Conservation (phyloP, 92 coral and sea anemone species). For the Ricordea florida region DNA sequence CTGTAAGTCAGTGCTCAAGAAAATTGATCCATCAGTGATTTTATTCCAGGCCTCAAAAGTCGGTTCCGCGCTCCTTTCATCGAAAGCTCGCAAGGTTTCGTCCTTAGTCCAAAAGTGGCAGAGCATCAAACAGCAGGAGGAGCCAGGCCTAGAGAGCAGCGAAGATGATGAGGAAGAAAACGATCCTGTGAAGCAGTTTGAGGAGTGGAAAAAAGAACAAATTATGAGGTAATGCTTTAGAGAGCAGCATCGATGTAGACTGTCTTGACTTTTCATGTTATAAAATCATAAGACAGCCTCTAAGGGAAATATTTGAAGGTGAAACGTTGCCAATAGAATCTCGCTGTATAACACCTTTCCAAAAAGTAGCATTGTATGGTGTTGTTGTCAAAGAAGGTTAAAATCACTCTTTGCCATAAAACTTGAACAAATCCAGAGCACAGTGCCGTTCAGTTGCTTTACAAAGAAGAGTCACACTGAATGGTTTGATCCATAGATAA, state of each 20-base stretch:
- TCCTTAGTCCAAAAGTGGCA: constrained; percentile 98
- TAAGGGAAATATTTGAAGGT: background rate
- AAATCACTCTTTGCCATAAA: background rate
- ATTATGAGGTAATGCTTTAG: constrained; percentile 71
- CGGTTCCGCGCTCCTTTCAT: constrained; percentile 75
- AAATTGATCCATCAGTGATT: background rate
- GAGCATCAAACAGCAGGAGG: constrained; percentile 79
- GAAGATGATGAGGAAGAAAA: constrained; percentile 84
- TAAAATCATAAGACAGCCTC: too few relatives aligned
- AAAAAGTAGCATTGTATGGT: background rate
- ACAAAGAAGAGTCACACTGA: too few relatives aligned
- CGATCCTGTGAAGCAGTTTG: constrained; percentile 70
- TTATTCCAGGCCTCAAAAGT: constrained; percentile 56
- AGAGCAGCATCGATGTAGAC: background rate
- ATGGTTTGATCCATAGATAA: too few relatives aligned
- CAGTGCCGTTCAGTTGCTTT: too few relatives aligned
- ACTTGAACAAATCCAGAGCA: background rate
- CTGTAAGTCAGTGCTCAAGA: too few relatives aligned
- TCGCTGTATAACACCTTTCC: background rate
- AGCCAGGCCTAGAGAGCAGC: constrained; percentile 64
- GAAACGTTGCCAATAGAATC: background rate
- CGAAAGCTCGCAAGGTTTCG: constrained; percentile 95
- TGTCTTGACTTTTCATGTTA: too few relatives aligned
- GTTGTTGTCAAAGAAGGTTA: background rate
- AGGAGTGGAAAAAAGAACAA: constrained; percentile 86